Percentiles rank a stretch among this genome's conserved stretches.
phyloP scores from a whole-genome alignment of 2,888 invertebrate genomes.

The Fragum fragum region DNA sequence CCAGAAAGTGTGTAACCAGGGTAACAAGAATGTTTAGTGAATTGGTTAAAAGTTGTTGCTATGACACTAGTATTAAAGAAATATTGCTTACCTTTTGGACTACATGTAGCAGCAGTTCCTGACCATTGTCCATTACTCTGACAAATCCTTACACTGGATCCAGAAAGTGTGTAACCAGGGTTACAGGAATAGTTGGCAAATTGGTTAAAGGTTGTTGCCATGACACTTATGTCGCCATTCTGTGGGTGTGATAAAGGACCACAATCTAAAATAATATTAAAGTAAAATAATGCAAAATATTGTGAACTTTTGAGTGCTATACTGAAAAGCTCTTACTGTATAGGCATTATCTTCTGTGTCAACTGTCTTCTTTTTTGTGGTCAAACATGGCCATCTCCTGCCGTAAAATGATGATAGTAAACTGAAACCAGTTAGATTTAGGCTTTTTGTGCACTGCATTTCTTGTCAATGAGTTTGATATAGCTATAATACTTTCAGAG shows the following conservation, averaged over 20 bases:
- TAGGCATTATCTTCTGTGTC: no score
- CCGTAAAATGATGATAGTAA: no score
- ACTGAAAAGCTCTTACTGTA: no score
- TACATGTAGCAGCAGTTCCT: slow-evolving; percentile 19
- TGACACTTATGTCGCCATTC: slow-evolving; percentile 34
- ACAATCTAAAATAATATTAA: slow-evolving; percentile 38
- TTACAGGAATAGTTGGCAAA: slow-evolving; percentile 28
- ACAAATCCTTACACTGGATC: not conserved
- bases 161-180: slow-evolving; percentile 27
- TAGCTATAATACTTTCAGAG: no score
- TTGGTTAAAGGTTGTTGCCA: not conserved
- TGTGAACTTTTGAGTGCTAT: not conserved
- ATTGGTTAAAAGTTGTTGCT: not conserved
- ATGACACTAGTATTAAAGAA: no score
- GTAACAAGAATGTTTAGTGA: slow-evolving; percentile 28
- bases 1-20: slow-evolving; percentile 28
- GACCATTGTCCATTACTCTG: slow-evolving; percentile 7
- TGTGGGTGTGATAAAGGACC: slow-evolving; percentile 11
- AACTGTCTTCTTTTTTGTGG: no score
- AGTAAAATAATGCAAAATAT: not conserved
- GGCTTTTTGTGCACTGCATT: no score
- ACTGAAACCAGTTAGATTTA: no score
- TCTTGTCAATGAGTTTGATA: no score
- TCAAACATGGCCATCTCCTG: no score
- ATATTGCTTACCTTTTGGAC: slow-evolving; percentile 4